Evolutionary conservation across 2,888 invertebrate genomes (phyloP).

Genomic region (Polydesmus complanatus): DNA sequence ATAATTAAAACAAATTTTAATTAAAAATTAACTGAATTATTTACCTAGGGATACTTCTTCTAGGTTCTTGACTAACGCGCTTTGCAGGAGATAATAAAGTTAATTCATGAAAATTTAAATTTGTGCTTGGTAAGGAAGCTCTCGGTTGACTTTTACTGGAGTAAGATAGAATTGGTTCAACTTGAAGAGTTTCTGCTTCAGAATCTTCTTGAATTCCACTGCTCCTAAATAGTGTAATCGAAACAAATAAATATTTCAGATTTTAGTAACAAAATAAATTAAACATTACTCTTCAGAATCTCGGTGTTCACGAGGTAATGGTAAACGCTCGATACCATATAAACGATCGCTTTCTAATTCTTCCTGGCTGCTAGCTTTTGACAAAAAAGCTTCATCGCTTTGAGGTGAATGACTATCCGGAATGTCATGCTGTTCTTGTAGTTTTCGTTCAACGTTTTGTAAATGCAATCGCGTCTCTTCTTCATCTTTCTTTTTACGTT

Average conservation of each 20-base stretch:
- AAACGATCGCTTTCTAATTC: conserved; percentile 31
- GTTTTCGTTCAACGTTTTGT: background rate
- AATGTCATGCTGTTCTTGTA: conserved; percentile 43
- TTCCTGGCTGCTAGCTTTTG: conserved; percentile 44
- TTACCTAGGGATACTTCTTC: background rate
- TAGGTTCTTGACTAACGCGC: background rate
- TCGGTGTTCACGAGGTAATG: conserved; percentile 21
- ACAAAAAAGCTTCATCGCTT: conserved; percentile 40
- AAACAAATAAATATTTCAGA: conserved; percentile 18
- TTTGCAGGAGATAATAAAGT: background rate
- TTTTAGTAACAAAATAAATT: conserved; percentile 9
- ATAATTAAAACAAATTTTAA: background rate
- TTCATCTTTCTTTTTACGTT: background rate
- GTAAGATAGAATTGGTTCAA: conserved; percentile 12
- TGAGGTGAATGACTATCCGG: conserved; percentile 34
- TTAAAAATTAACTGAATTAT: background rate
- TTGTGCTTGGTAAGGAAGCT: background rate
- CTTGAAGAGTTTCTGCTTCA: conserved; percentile 34
- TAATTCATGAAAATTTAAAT: background rate
- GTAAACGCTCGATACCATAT: conserved; percentile 17
- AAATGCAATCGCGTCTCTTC: background rate
- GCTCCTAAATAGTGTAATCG: too few species aligned
- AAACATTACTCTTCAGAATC: conserved; percentile 32
- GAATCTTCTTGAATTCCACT: conserved; percentile 44
- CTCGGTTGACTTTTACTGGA: background rate